Evolutionary conservation across 2,888 invertebrate species (phyloP), one percentile per base, ranked within the genome.

Genomic region (Euproctis similis): DNA sequence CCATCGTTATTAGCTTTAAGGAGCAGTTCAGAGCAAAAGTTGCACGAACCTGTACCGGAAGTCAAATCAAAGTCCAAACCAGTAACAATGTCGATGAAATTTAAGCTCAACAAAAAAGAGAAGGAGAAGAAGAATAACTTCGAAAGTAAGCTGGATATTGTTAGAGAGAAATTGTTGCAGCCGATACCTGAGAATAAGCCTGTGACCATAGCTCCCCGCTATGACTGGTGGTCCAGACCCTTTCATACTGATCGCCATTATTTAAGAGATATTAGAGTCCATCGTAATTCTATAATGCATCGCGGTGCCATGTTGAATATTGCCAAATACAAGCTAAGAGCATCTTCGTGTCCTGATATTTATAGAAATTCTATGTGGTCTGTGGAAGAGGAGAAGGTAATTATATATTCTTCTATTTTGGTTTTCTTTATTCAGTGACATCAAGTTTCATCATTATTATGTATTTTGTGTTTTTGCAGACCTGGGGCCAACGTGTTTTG

Each of bases 311-410:
- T 94, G 86, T 85, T 95, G 63, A 95, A 93, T 62, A 91, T 93
- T 39, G 90, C 92, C 42, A 92, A 94, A 46, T 95, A 95, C 67
- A 88, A 91, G 33, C 75, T 95, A 31, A 85, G 93, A 28, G 95
- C 96, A 1, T 94, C 94, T n/a, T 96, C 96, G 24, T 96, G 96
- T 64, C 97, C 97, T 0, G 92, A 97, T 70, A 94, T 97, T 57
- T 95, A 92, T 59, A 87, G 89, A 43, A 94, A 94, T 63, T 94
- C 94, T 3, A 93, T 94, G 92, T 92, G 92, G 58, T 93, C 93
- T 1, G 85, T 94, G 43, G 91, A 91, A 33, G 90, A 71, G 36
- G 90, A 91, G 52, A 87, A 88, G 38, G 92, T 92, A 70, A 80
- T 66, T 21, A 28, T 7, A 22, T 18, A 7, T n/a, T 8, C 11